phyloP scores from a whole-genome alignment of 2,797 vertebrate species.

The Hydrolagus colliei region DNA sequence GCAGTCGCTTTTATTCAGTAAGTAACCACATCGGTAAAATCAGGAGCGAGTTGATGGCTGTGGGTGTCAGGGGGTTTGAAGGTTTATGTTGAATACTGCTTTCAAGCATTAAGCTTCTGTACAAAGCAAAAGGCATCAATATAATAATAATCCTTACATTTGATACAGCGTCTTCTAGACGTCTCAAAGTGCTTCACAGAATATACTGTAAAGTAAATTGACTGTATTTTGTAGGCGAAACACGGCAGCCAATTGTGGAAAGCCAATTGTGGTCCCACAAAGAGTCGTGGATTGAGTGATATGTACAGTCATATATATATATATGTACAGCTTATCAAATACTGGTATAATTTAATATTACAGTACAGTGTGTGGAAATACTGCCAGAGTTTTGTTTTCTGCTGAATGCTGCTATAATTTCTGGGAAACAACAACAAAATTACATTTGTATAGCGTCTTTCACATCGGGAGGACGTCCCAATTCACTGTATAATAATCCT shows the following conservation, averaged over 20 bases:
- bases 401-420: background rate
- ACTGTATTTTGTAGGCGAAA: no score
- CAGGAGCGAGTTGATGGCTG: background rate
- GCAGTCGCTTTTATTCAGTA: background rate
- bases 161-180: no score
- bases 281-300: no score
- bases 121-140: background rate
- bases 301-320: background rate
- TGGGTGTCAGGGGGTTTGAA: background rate
- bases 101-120: background rate
- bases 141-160: no score
- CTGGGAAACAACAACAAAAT: background rate
- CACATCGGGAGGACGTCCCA: no score
- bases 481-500: no score
- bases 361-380: background rate
- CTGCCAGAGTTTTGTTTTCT: background rate
- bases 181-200: no score
- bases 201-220: no score
- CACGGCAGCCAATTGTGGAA: no score
- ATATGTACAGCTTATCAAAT: slow-evolving; percentile 20
- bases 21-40: background rate
- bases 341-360: slow-evolving; percentile 21
- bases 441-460: no score
- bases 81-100: background rate
- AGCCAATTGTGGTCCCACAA: no score